These are phyloP conservation scores for Odocoileus hemionus DNA, from an alignment of 2,113 vertebrate species.

Conservation along the genomic window DNA sequence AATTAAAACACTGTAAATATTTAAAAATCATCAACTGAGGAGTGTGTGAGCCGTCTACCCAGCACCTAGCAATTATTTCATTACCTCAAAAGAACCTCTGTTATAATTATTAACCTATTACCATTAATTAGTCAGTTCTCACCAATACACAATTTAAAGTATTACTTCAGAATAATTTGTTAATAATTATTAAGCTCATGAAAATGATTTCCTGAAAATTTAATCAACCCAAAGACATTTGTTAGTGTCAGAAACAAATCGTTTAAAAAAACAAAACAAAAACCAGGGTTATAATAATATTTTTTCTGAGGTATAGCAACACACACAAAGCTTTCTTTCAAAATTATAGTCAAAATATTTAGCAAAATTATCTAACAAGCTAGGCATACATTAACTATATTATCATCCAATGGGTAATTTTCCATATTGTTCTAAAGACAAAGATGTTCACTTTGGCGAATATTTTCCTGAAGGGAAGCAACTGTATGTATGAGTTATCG, in stretches of 20 bases:
- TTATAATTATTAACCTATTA: neutral
- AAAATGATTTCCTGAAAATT: slow-evolving; percentile 1
- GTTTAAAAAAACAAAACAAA: neutral
- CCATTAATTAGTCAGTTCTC: neutral
- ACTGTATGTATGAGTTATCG: neutral
- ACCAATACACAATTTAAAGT: neutral
- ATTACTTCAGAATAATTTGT: slow-evolving; percentile 22
- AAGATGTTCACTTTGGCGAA: neutral
- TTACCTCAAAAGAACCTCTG: neutral
- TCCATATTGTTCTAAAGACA: neutral
- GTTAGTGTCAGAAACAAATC: neutral
- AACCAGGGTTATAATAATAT: neutral
- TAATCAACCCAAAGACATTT: neutral
- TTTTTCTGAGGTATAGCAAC: neutral
- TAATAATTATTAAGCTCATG: neutral
- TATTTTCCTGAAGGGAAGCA: slow-evolving; percentile 17
- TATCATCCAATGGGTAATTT: neutral
- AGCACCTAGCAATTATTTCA: neutral
- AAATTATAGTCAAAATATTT: neutral
- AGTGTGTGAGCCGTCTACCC: neutral
- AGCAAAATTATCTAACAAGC: neutral
- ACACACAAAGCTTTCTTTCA: neutral
- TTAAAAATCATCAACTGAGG: neutral
- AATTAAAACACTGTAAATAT: neutral
- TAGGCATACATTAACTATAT: neutral